Evolutionary conservation across 2,797 vertebrate species (phyloP), one percentile per base, ranked within the genome.

Genomic region (Helicolenus hilgendorfi): DNA sequence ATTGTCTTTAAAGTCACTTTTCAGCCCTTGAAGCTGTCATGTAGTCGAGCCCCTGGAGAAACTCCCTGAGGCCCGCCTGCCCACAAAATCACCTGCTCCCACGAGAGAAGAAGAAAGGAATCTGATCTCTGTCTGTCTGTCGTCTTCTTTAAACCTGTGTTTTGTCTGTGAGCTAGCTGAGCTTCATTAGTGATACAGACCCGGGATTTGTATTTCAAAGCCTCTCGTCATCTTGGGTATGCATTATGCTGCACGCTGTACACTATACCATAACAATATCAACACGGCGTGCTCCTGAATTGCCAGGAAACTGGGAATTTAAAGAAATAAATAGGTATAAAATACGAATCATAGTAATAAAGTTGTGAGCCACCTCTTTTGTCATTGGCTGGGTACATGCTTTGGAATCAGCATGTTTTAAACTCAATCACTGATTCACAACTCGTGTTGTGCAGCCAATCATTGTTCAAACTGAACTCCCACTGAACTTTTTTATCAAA

Each of bases 151-250:
- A 84, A 82, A 73, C 15, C 2, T 24, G 5, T 3, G 2, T 58
- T 59, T 68, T 81, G 29, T 62, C 72, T 86, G 27, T 62, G 64
- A 72, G 72, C 63, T 29, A 18, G 60, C 77, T 62, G 77, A 83
- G 63, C 64, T 74, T 91, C 81, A 87, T 91, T 88, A 81, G 56
- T 15, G n/a, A 82, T 18, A 60, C 20, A 13, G 14, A 73, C 62
- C 22, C 55, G 78, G 41, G 87, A 41, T 89, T 91, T 68, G 62
- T 65, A 86, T 94, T 94, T 84, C 84, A 92, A 88, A 95, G 77
- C 20, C 41, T 62, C 36, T 80, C 41, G 4, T 68, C 7, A 68
- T 63, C n/a, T 87, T 24, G 20, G 26, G 2, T 65, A 33, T 78
- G 5, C 26, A 2, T 20, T 29, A 27, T 36, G 33, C 71, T 73